Evolutionary conservation across 2,113 vertebrate species (phyloP).

Genomic region (Ageneiosus marmoratus): DNA sequence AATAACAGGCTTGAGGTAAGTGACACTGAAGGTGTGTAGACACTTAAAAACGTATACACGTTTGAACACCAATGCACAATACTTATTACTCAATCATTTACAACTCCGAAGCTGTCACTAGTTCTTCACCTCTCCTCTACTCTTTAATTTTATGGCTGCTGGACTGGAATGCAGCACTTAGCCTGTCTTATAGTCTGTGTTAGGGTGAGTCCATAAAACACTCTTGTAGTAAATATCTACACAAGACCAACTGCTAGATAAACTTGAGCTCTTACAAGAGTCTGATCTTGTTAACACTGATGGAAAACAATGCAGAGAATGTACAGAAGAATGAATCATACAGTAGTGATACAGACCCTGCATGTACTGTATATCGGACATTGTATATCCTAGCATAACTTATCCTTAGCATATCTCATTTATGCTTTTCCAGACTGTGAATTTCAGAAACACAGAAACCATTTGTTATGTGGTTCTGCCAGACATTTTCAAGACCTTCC

Average conservation of each 20-base stretch:
- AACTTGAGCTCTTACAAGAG: not conserved
- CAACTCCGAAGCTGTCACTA: conserved; percentile 7
- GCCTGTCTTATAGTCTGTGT: not conserved
- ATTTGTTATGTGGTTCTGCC: not conserved
- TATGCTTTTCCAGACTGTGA: no score
- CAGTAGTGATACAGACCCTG: not conserved
- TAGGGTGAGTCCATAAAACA: not conserved
- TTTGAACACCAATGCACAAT: conserved; percentile 1
- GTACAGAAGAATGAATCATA: not conserved
- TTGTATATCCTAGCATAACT: not conserved
- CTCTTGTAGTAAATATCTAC: conserved; percentile 38
- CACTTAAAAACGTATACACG: conserved; percentile 3
- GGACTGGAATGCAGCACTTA: conserved; percentile 21
- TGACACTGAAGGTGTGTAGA: not conserved
- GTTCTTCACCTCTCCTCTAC: not conserved
- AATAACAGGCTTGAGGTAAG: not conserved
- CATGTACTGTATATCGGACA: not conserved
- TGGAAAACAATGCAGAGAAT: not conserved
- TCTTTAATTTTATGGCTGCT: conserved; percentile 36
- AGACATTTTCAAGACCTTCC: not conserved
- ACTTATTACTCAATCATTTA: not conserved
- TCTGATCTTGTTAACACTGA: not conserved
- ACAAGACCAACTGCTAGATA: not conserved
- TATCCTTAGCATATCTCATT: no score
- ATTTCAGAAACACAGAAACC: not conserved